Evolutionary conservation across 2,113 vertebrate genomes (phyloP), one percentile per base, ranked within the genome.

Genomic region (Colistium nudipinnis): DNA sequence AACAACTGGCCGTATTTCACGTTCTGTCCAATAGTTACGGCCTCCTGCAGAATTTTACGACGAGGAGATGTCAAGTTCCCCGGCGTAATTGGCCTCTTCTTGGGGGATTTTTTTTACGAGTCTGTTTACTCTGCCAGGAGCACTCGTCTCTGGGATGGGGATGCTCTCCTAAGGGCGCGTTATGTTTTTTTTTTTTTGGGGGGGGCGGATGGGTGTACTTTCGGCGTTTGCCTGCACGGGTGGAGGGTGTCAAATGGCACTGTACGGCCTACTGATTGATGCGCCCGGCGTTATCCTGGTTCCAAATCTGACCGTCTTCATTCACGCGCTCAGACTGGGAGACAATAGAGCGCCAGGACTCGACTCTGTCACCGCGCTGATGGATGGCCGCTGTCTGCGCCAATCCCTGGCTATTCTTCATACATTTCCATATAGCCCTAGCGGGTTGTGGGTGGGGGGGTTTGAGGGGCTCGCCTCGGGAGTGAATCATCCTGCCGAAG

Each of bases 1-100:
- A 95, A 95, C 94, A 95, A 95, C 92, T 91, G 91, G 92, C 88
- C 83, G 85, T 93, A 93, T 94, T 94, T 95, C 93, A 94, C 83
- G 78, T 84, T 91, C 92, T 92, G 92, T 64, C 60, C 89, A 80
- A 86, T 78, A 86, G 87, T 83, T 89, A 92, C 88, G 80, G 90
- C 87, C 90, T 92, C 93, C 93, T 6, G 83, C 60, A 74, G 81
- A n/a, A 88, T 93, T 95, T 95, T 94, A 95, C 89, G 80, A 81
- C 67, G 9, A 75, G 77, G 76, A 85, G 90, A 90, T 94, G 91
- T 90, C 91, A 93, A 92, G 91, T 93, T 85, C 93, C n/a, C 91
- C 55, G 62, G 87, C 89, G 91, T 95, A 96, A 96, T 96, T 96
- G 94, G 94, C 88, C n/a, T 89, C 90, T 90, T 93, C 90, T 93